Percentiles rank a stretch among this genome's conserved stretches.
Conservation (phyloP, 1,140 invertebrate species). For the Apis mellifera region Amel_HAv3.1 CM009942.2:10159501-10160000, state of each 20-base stretch:
- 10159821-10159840: conserved; percentile 32
- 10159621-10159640: too few species aligned
- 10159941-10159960: conserved; percentile 62
- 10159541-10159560: too few species aligned
- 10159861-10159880: conserved; percentile 68
- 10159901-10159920: conserved; percentile 67
- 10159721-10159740: neutral
- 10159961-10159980: conserved; percentile 69
- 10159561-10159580: too few species aligned
- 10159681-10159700: neutral
- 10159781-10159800: neutral
- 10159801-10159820: neutral
- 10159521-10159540: too few species aligned
- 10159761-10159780: conserved; percentile 1
- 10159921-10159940: conserved; percentile 60
- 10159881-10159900: conserved; percentile 38
- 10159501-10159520: too few species aligned
- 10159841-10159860: conserved; percentile 70
- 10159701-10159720: too few species aligned
- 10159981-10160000: conserved; percentile 67
- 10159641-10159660: too few species aligned
- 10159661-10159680: neutral
- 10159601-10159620: too few species aligned
- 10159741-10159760: neutral
- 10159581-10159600: too few species aligned